Percentiles rank a stretch among this genome's conserved stretches.
Conservation (phyloP, 2,797 vertebrate species). For the Scleropages formosus region DNA sequence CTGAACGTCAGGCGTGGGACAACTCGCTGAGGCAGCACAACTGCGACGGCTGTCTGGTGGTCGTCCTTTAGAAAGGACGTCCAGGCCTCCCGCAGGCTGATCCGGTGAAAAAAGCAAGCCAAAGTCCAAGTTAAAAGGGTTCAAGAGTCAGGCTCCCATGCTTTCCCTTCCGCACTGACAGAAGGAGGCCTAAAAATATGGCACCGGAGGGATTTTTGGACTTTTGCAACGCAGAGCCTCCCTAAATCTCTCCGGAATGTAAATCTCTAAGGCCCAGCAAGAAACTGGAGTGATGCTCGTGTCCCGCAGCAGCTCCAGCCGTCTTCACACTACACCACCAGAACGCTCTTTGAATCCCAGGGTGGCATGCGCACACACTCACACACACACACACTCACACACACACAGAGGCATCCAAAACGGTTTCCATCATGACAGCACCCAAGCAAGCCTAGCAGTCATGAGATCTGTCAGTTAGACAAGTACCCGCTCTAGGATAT, state of each 20-base stretch:
- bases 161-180: neutral
- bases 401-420: neutral
- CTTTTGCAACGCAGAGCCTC: no score
- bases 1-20: neutral
- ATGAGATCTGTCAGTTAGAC: neutral
- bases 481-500: neutral
- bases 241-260: no score
- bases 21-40: conserved; percentile 1
- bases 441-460: neutral
- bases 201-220: no score
- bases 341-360: no score
- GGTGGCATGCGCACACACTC: conserved; percentile 1
- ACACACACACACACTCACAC: neutral
- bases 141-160: neutral
- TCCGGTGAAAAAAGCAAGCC: neutral
- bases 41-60: no score
- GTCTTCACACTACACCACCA: no score
- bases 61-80: conserved; percentile 1
- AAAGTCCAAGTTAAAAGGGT: neutral
- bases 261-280: no score
- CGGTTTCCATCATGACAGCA: neutral
- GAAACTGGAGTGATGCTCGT: no score
- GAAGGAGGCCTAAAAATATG: no score
- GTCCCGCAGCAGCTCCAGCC: no score
- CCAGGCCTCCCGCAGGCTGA: neutral